These are phyloP conservation scores for Amniataba percoides DNA, from an alignment of 2,797 vertebrate genomes.

Conservation along the genomic window DNA sequence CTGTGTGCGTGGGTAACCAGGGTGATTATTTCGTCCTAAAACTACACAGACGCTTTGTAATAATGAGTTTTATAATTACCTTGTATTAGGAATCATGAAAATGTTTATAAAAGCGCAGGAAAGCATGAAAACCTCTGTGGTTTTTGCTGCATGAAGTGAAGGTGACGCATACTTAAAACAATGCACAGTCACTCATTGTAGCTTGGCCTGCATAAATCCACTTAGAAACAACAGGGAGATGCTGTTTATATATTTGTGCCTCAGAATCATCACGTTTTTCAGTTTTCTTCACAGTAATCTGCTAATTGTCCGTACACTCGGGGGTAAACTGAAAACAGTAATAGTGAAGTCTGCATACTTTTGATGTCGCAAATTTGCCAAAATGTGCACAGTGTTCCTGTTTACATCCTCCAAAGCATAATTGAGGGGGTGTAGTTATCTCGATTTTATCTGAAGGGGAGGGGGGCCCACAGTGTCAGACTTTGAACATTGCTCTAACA, in stretches of 20 bases:
- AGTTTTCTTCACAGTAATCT: neutral
- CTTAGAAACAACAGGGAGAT: neutral
- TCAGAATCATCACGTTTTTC: neutral
- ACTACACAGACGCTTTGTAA: neutral
- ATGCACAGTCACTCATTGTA: too few species aligned
- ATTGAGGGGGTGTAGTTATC: neutral
- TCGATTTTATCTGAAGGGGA: neutral
- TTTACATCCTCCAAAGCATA: neutral
- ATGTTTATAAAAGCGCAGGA: neutral
- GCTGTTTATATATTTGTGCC: neutral
- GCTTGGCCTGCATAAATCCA: neutral
- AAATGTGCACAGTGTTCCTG: neutral
- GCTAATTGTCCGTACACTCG: neutral
- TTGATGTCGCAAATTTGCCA: neutral
- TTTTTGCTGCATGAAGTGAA: too few species aligned
- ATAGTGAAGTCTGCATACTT: neutral
- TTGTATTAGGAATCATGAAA: neutral
- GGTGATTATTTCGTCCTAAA: slow-evolving; percentile 18
- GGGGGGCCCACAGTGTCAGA: neutral
- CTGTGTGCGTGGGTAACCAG: slow-evolving; percentile 2
- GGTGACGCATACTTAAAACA: too few species aligned
- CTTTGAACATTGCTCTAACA: neutral
- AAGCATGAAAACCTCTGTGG: too few species aligned
- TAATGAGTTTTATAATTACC: neutral
- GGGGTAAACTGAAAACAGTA: neutral